Evolutionary conservation across 2,113 vertebrate species (phyloP).

Genomic region (Fulica atra): DNA sequence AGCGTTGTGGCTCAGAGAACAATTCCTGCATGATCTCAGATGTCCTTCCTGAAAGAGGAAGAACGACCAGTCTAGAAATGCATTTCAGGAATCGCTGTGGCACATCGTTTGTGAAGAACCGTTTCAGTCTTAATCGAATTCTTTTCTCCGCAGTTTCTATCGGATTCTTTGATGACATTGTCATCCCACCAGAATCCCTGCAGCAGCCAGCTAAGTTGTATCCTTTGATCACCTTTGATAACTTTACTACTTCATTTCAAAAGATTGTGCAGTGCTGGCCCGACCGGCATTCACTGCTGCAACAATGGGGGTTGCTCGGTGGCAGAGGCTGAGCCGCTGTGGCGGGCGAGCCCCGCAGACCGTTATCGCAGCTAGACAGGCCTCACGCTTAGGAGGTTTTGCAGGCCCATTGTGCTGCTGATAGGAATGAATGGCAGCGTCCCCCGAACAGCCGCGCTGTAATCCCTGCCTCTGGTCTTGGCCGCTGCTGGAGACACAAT

Average conservation of each 20-base stretch:
- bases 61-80: background rate
- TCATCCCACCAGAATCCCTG: constrained; percentile 92
- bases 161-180: constrained; percentile 94
- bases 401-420: background rate
- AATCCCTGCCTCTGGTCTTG: constrained; percentile 33
- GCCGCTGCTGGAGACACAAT: background rate
- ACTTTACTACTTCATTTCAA: constrained; percentile 47
- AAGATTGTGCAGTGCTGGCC: constrained; percentile 58
- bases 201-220: constrained; percentile 97
- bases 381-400: background rate
- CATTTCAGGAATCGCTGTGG: background rate
- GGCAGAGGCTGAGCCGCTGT: constrained; percentile 10
- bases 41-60: constrained; percentile 25
- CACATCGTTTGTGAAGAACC: background rate
- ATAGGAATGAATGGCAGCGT: background rate
- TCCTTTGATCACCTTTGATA: constrained; percentile 77
- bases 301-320: constrained; percentile 35
- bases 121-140: background rate
- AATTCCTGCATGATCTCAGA: background rate
- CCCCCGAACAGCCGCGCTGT: background rate
- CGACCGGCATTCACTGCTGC: constrained; percentile 8
- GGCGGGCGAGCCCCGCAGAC: background rate
- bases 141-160: constrained; percentile 82
- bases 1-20: background rate
- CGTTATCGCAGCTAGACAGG: constrained; percentile 41